Conservation (phyloP, 1,140 invertebrate species). For the Galleria mellonella region DNA sequence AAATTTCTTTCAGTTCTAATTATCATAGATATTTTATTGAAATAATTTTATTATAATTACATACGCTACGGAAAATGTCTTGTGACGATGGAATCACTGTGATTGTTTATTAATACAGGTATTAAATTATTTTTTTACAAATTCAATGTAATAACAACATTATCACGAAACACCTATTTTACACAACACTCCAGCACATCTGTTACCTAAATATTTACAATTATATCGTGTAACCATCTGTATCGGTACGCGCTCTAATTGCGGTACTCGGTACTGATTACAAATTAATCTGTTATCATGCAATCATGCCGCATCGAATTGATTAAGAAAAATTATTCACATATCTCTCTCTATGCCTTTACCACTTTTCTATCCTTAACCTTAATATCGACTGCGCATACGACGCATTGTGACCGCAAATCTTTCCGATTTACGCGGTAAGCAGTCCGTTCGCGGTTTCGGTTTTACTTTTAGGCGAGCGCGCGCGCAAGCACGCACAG, state of each 20-base stretch:
- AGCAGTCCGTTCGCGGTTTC: conserved; percentile 33
- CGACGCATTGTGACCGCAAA: conserved; percentile 24
- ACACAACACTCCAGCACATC: no score
- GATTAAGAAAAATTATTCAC: conserved; percentile 34
- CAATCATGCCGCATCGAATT: conserved; percentile 32
- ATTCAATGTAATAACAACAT: no score
- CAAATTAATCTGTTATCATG: conserved; percentile 17
- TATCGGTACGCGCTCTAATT: not conserved
- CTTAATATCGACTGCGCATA: conserved; percentile 38
- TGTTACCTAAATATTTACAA: no score
- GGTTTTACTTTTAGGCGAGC: conserved; percentile 51
- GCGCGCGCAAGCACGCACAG: conserved; percentile 47
- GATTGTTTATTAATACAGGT: no score
- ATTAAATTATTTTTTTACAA: no score
- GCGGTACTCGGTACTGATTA: conserved; percentile 9
- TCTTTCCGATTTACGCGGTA: conserved; percentile 42
- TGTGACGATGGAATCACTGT: no score
- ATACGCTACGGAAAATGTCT: no score
- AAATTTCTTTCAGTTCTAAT: no score
- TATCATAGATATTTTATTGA: no score
- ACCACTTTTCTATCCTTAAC: conserved; percentile 55
- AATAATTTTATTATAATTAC: no score
- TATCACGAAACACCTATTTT: no score
- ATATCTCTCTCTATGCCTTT: conserved; percentile 41
- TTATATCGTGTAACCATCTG: no score